Conservation (phyloP, 2,888 invertebrate genomes). For the Mimas tiliae region DNA sequence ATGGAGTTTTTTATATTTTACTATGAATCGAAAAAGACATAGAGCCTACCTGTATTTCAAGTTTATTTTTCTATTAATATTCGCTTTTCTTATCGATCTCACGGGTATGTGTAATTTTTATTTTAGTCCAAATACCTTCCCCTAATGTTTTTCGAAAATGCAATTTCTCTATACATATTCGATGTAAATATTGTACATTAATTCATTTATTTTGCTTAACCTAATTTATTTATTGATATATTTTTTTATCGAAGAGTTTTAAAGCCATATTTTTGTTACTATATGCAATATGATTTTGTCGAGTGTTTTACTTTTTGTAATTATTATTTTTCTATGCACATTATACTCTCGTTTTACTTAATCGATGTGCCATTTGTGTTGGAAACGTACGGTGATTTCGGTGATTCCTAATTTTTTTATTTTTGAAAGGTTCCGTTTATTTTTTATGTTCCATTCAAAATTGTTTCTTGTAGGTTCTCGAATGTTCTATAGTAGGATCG, state of each 20-base stretch:
- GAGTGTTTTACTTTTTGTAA: constrained; percentile 50
- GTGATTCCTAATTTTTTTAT: constrained; percentile 63
- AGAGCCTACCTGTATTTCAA: constrained; percentile 70
- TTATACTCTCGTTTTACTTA: constrained; percentile 43
- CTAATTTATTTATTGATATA: constrained; percentile 81
- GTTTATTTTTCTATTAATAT: constrained; percentile 67
- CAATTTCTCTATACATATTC: constrained; percentile 75
- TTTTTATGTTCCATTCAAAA: constrained; percentile 50
- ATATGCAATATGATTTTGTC: constrained; percentile 56
- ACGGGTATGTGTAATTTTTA: constrained; percentile 48
- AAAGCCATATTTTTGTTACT: constrained; percentile 76
- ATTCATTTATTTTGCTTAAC: constrained; percentile 62
- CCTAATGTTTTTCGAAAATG: constrained; percentile 61
- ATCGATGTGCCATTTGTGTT: constrained; percentile 72
- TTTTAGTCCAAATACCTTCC: constrained; percentile 49
- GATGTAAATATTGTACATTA: constrained; percentile 84
- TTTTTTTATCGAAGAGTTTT: constrained; percentile 71
- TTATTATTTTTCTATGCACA: constrained; percentile 51
- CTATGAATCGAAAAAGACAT: constrained; percentile 81
- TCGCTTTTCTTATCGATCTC: constrained; percentile 70
- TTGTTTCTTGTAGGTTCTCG: constrained; percentile 72
- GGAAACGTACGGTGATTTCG: constrained; percentile 58
- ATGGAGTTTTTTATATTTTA: constrained; percentile 82
- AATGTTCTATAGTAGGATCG: constrained; percentile 81
- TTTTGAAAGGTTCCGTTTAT: constrained; percentile 39